Base-by-base conservation (phyloP, 2,888 invertebrate genomes). In the Tachina fera region DNA sequence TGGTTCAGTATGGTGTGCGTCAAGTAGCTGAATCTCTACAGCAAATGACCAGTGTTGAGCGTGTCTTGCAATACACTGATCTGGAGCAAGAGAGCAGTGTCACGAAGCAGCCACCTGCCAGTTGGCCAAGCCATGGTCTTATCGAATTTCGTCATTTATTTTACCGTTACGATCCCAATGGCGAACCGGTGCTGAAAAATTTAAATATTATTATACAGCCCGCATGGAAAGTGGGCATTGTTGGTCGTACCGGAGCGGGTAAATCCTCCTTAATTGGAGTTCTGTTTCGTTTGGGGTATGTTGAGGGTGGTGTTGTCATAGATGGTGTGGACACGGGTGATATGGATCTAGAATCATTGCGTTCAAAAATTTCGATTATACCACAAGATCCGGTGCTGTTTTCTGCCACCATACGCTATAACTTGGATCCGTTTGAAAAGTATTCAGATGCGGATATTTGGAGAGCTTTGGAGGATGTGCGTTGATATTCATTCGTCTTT, bases 211-310 rank as follows among this genome's bases (percentile, higher is more conserved):
- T 93, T 0, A 95, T 97, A 75, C 94, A 96, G 89, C 94, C 95
- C 53, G 95, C 95, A 80, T 93, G 93, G 88, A 92, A 97, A 95
- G 95, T 97, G 79, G 97, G 97, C 14, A 96, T 97, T 87, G 96
- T 97, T 6, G 97, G 97, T 2, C 94, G 97, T 76, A 97, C 97
- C 0, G 97, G 97, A 1, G 97, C 97, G 1, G 97, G 97, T 0
- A 97, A 97, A 92, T 96, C 96, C 0, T 96, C 96, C 0, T 92
- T 97, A 14, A 96, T 97, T 86, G 95, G 96, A 0, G 96, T 96
- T 0, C 92, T 97, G 75, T 97, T 97, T 93, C 94, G 97, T 6
- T 93, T 97, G 81, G 95, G 96, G 0, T 95, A 96, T 76, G 94
- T 95, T 6, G 95, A 95, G 84, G 97, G 97, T 5, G 93, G 93